These are phyloP conservation scores for Microplitis mediator DNA, from an alignment of 1,140 invertebrate genomes.

Conservation along the genomic window DNA sequence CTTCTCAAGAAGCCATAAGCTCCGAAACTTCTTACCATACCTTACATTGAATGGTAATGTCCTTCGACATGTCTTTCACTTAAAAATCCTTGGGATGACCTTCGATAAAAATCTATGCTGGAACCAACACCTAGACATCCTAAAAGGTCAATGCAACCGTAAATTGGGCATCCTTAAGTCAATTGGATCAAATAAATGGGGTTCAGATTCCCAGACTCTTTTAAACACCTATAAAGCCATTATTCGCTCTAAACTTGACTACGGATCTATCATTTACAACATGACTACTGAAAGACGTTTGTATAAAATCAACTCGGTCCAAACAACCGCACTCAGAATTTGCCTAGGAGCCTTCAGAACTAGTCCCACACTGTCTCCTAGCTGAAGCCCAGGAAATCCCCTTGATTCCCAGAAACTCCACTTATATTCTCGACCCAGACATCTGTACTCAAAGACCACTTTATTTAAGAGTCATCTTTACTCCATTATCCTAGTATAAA, in stretches of 20 bases:
- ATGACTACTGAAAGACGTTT: conserved; percentile 30
- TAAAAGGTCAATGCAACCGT: conserved; percentile 29
- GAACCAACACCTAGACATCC: conserved; percentile 23
- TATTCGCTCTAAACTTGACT: conserved; percentile 38
- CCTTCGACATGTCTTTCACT: not conserved
- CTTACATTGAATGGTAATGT: not conserved
- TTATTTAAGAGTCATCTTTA: too few relatives aligned
- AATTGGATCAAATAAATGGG: not conserved
- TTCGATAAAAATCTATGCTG: conserved; percentile 24
- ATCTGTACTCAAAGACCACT: too few relatives aligned
- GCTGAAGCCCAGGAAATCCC: not conserved
- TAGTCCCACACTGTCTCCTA: not conserved
- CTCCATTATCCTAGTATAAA: too few relatives aligned
- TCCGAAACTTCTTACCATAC: not conserved
- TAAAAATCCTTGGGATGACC: not conserved
- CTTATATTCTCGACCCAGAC: too few relatives aligned
- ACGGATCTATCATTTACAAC: conserved; percentile 35
- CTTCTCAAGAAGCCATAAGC: not conserved
- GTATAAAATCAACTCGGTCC: conserved; percentile 25
- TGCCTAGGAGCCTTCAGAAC: not conserved
- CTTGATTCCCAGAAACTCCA: too few relatives aligned
- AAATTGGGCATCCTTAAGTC: conserved; percentile 30
- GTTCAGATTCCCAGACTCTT: conserved; percentile 24
- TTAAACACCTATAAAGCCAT: conserved; percentile 32
- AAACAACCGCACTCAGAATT: conserved; percentile 4